Evolutionary conservation across 1,140 invertebrate genomes (phyloP).

Genomic region (Epicauta chinensis): DNA sequence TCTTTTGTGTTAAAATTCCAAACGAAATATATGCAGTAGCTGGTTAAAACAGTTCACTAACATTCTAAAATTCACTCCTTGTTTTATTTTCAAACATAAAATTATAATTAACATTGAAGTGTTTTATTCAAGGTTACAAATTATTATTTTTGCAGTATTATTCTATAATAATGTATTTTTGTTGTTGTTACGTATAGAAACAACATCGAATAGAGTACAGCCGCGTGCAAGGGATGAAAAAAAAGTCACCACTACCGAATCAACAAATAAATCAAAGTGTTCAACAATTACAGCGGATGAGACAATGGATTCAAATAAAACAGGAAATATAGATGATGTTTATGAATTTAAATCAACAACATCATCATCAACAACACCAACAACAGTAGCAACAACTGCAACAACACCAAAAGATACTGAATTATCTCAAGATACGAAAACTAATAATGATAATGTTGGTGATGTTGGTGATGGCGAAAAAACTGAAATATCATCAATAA

Average conservation of each 20-base stretch:
- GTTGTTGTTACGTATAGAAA: background rate
- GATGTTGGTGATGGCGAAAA: too few species aligned
- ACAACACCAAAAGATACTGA: slow-evolving; percentile 49
- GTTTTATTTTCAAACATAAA: background rate
- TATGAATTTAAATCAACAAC: slow-evolving; percentile 53
- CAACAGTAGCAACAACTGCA: too few species aligned
- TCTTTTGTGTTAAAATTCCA: too few species aligned
- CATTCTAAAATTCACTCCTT: too few species aligned
- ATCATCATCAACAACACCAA: too few species aligned
- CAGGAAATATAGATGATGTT: slow-evolving; percentile 43
- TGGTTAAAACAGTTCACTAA: too few species aligned
- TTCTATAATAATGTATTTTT: too few species aligned
- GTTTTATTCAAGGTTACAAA: background rate
- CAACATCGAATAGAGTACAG: slow-evolving; percentile 29
- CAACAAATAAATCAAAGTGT: background rate
- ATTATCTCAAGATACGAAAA: slow-evolving; percentile 43
- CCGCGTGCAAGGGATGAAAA: slow-evolving; percentile 50
- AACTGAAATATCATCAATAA: too few species aligned
- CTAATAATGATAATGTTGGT: background rate
- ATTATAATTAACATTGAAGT: background rate
- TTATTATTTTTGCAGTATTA: slow-evolving; percentile 31
- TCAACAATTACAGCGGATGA: slow-evolving; percentile 15
- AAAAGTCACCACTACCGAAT: slow-evolving; percentile 33
- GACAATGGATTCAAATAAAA: slow-evolving; percentile 22
- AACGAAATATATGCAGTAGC: too few species aligned